These are phyloP conservation scores for Hylaeus anthracinus DNA, from an alignment of 1,140 invertebrate genomes.

Conservation along the genomic window DNA sequence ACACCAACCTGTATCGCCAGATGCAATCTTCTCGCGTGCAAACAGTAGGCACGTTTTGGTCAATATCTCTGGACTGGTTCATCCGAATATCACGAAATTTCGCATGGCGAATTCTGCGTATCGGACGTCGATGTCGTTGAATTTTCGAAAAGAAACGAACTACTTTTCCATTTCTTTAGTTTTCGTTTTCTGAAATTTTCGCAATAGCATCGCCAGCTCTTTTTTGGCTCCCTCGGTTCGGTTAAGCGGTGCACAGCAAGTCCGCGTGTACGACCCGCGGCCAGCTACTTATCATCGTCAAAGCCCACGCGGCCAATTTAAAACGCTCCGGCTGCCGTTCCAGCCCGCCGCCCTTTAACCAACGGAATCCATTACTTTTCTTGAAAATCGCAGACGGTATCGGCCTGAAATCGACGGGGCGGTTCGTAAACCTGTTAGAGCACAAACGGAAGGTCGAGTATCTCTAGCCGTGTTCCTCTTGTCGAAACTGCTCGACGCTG, in stretches of 20 bases:
- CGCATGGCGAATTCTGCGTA: no score
- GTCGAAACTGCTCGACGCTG: not conserved
- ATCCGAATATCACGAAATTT: no score
- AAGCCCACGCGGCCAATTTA: constrained; percentile 62
- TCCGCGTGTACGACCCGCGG: constrained; percentile 48
- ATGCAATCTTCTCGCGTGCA: no score
- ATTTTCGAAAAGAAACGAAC: no score
- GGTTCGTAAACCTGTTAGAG: not conserved
- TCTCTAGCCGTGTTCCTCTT: not conserved
- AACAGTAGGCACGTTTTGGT: no score
- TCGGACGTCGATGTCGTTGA: no score
- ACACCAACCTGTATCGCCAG: no score
- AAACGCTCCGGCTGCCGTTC: constrained; percentile 44
- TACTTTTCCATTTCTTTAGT: no score
- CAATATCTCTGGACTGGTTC: no score
- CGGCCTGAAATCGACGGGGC: not conserved
- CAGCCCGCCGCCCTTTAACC: constrained; percentile 22
- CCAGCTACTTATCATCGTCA: constrained; percentile 69
- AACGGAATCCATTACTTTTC: constrained; percentile 33
- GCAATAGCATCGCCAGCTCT: no score
- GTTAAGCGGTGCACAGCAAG: not conserved
- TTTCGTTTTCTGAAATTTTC: no score
- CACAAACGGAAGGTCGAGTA: not conserved
- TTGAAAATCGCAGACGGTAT: constrained; percentile 38
- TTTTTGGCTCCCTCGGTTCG: not conserved